Base-by-base conservation (phyloP, 2,888 invertebrate genomes). In the Megastigmus dorsalis region DNA sequence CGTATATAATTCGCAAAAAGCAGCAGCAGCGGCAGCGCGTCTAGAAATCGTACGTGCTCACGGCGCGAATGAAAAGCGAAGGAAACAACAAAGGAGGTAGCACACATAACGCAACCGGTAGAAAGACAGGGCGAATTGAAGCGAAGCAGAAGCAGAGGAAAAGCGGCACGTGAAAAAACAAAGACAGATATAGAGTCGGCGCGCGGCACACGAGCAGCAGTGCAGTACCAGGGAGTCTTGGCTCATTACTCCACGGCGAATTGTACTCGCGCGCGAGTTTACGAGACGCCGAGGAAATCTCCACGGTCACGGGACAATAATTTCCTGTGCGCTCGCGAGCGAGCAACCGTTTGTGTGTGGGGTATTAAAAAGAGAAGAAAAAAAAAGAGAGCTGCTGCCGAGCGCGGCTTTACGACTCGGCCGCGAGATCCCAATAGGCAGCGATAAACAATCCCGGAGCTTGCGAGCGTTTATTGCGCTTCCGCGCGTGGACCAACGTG, bases 281-380 rank as follows among this genome's bases (percentile, higher is more conserved):
- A 81, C 79, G 79, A 79, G 74, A 72, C 79, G 69, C 77, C 73
- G 75, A 80, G 80, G 82, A 81, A 81, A 80, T 80, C 81, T 79
- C 74, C 71, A 69, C 67, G 75, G 52, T 69, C 75, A 62, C 70
- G 41, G 28, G 50, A 74, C 55, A 67, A 76, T 74, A 78, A 77
- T 80, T 74, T 75, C 66, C 9, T 60, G 15, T 59, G 28, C 68
- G 48, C 59, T 50, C 48, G n/a, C n/a, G n/a, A n/a, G n/a, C n/a
- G n/a, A n/a, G n/a, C 70, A 13, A 6, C 43, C n/a, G 26, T n/a
- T n/a, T n/a, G n/a, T n/a, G n/a, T n/a, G n/a, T n/a, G n/a, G n/a
- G n/a, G n/a, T n/a, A n/a, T n/a, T 66, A 75, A 76, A 77, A 78
- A 78, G 62, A 77, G n/a, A 7, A 2, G n/a, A 57, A n/a, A 33